These are phyloP conservation scores for Polypedilum pembai DNA, from an alignment of 1,140 invertebrate genomes.

Conservation along the genomic window DNA sequence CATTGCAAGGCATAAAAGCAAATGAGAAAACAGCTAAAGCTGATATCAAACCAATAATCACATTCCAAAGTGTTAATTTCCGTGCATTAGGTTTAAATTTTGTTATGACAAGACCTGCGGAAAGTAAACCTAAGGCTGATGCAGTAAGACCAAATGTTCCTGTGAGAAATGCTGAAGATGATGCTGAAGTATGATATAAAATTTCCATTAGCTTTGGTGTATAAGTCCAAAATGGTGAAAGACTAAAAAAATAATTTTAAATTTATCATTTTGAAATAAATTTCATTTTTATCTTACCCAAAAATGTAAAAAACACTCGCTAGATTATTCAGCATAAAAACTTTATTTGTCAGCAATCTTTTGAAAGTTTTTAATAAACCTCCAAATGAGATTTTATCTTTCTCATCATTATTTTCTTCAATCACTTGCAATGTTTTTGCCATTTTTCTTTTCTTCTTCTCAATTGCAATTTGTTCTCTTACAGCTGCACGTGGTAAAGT, in stretches of 20 bases:
- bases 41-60: constrained; percentile 73
- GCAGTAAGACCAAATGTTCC: constrained; percentile 57
- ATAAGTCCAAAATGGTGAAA: background rate
- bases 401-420: background rate
- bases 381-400: background rate
- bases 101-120: constrained; percentile 77
- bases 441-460: background rate
- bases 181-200: constrained; percentile 58
- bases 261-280: constrained; percentile 60
- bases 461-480: constrained; percentile 41
- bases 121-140: constrained; percentile 70
- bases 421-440: background rate
- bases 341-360: constrained; percentile 52
- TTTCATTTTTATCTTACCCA: constrained; percentile 57
- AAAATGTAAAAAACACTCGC: constrained; percentile 55
- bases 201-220: constrained; percentile 43
- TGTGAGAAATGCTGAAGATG: constrained; percentile 52
- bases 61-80: constrained; percentile 84
- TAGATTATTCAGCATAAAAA: constrained; percentile 55
- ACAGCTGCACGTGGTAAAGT: constrained; percentile 50
- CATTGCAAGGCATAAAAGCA: constrained; percentile 14
- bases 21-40: constrained; percentile 56
- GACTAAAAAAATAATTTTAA: background rate
- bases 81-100: constrained; percentile 73
- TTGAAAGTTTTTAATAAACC: constrained; percentile 51